Percentiles rank a stretch among this genome's conserved stretches.
These are phyloP conservation scores for Antechinus flavipes DNA, from an alignment of 2,113 vertebrate genomes.

Conservation along the genomic window DNA sequence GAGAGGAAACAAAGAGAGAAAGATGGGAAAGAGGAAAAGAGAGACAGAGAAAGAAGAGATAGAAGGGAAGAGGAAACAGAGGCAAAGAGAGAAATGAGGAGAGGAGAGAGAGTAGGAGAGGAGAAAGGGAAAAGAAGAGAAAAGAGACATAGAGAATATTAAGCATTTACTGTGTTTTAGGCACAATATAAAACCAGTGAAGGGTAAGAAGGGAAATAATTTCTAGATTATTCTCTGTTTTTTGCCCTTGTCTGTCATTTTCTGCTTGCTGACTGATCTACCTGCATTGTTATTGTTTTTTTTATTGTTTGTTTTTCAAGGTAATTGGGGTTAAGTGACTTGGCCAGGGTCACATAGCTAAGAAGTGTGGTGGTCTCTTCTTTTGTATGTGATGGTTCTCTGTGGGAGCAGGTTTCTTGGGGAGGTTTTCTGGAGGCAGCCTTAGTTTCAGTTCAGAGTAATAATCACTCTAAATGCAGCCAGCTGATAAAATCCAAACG, in stretches of 20 bases:
- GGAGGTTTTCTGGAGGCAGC: too few relatives aligned
- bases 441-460: too few relatives aligned
- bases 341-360: too few relatives aligned
- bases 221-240: background rate
- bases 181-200: background rate
- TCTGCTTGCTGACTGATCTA: background rate
- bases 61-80: background rate
- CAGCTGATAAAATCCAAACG: too few relatives aligned
- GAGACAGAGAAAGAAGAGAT: background rate
- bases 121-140: background rate
- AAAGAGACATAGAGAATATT: background rate
- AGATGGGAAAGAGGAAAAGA: background rate
- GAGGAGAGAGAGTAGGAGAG: background rate
- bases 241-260: background rate
- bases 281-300: background rate
- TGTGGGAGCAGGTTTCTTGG: too few relatives aligned
- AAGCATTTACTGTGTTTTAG: background rate
- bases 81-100: background rate
- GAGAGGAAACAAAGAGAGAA: background rate
- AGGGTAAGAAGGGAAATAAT: background rate
- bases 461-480: too few relatives aligned
- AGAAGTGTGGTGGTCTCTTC: too few relatives aligned
- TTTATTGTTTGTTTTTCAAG: too few relatives aligned
- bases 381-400: too few relatives aligned
- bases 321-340: too few relatives aligned